These are phyloP conservation scores for Venusia cambrica DNA, from an alignment of 2,888 invertebrate species.

Conservation along the genomic window DNA sequence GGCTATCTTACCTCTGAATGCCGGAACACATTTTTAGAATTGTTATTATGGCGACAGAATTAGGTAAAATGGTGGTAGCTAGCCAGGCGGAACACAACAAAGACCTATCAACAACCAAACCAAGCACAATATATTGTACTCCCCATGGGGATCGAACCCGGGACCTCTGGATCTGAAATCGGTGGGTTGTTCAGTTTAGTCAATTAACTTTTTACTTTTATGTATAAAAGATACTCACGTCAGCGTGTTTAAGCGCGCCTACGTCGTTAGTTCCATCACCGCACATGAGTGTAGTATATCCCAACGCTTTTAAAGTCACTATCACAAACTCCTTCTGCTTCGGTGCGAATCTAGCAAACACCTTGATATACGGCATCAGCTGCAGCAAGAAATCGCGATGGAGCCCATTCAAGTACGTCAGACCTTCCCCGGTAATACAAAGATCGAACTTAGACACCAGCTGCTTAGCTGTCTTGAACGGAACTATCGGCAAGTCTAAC, in stretches of 20 bases:
- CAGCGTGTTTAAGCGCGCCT: constrained; percentile 98
- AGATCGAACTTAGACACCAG: constrained; percentile 90
- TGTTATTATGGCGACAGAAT: too few relatives aligned
- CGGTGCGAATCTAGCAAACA: constrained; percentile 98
- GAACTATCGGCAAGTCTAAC: constrained; percentile 75
- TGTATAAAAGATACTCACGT: constrained; percentile 85
- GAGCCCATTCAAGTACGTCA: constrained; percentile 84
- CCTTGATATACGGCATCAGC: constrained; percentile 92
- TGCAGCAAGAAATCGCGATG: constrained; percentile 83
- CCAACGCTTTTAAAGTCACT: constrained; percentile 91
- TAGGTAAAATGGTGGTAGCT: too few relatives aligned
- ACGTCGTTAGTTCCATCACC: constrained; percentile 99
- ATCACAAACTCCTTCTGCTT: constrained; percentile 99
- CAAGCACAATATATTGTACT: too few relatives aligned
- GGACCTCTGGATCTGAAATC: too few relatives aligned
- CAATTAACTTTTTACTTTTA: too few relatives aligned
- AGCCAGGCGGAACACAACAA: too few relatives aligned
- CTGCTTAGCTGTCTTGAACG: constrained; percentile 69
- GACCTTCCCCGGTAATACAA: constrained; percentile 96
- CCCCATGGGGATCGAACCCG: too few relatives aligned
- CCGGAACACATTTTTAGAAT: too few relatives aligned
- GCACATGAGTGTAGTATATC: constrained; percentile 97
- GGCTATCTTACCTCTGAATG: too few relatives aligned
- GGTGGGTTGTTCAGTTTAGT: too few relatives aligned
- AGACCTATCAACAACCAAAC: too few relatives aligned